These are phyloP conservation scores for Mechanitis mazaeus DNA, from an alignment of 2,888 invertebrate genomes.

Conservation along the genomic window DNA sequence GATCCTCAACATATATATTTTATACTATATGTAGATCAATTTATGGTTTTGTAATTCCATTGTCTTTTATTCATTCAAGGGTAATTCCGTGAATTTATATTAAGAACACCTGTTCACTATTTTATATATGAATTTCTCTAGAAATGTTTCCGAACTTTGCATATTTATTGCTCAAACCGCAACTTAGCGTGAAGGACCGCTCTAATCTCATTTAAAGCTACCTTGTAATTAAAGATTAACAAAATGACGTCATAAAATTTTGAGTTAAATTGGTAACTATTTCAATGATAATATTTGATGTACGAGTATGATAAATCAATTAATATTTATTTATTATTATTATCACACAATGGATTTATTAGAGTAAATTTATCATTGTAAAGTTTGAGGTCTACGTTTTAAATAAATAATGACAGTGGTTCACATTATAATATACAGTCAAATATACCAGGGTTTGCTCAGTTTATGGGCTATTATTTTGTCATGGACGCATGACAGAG, in stretches of 20 bases:
- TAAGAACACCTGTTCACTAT: conserved; percentile 58
- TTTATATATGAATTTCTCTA: conserved; percentile 60
- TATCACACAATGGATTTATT: not conserved
- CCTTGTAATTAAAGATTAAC: no score
- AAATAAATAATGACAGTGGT: conserved; percentile 13
- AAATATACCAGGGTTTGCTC: conserved; percentile 16
- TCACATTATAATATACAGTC: conserved; percentile 10
- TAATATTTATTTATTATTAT: conserved; percentile 1
- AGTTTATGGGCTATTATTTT: conserved; percentile 28
- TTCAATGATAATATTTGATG: not conserved
- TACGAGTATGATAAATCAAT: not conserved
- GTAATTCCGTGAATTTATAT: conserved; percentile 52
- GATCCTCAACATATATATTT: not conserved
- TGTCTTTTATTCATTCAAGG: not conserved
- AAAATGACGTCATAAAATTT: no score
- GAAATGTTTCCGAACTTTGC: conserved; percentile 62
- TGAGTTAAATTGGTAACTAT: no score
- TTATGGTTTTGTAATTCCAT: conserved; percentile 5
- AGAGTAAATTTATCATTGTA: conserved; percentile 8
- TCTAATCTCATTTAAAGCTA: not conserved
- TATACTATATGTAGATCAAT: not conserved
- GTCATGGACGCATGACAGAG: conserved; percentile 24
- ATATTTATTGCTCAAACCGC: conserved; percentile 62
- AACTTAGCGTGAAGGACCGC: conserved; percentile 3
- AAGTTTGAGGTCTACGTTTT: conserved; percentile 9